A percentile compares a stretch with the other conserved stretches of the same genome.
Conservation (phyloP, 2,888 invertebrate species). For the Brenthis ino region DNA sequence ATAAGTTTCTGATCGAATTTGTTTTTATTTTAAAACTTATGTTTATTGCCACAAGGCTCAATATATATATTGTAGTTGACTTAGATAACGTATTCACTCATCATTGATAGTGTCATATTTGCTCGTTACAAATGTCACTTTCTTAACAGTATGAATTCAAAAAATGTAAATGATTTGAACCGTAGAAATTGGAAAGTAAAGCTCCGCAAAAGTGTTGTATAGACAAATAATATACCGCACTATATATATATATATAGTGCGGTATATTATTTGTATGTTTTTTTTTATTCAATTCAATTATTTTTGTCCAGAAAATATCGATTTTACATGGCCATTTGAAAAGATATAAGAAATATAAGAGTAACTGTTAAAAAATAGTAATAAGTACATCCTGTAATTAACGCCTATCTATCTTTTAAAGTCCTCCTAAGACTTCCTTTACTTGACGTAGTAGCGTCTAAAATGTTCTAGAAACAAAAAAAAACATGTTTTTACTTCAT, state of each 20-base stretch:
- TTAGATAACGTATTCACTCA: conserved; percentile 13
- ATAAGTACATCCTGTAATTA: conserved; percentile 26
- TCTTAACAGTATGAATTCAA: conserved; percentile 34
- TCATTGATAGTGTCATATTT: conserved; percentile 30
- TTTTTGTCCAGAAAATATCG: no score
- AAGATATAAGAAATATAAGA: background rate
- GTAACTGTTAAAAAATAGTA: background rate
- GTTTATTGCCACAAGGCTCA: background rate
- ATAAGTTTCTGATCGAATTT: conserved; percentile 4
- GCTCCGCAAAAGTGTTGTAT: background rate
- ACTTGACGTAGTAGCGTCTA: conserved; percentile 2
- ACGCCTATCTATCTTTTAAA: conserved; percentile 22
- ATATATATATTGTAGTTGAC: background rate
- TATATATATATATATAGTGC: background rate
- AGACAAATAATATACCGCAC: no score
- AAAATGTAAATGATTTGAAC: conserved; percentile 28
- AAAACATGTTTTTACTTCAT: background rate
- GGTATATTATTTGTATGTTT: background rate
- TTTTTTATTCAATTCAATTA: background rate
- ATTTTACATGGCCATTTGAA: background rate
- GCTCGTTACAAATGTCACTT: conserved; percentile 35
- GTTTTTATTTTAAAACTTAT: background rate
- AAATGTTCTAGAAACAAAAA: conserved; percentile 7
- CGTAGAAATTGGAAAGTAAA: conserved; percentile 27
- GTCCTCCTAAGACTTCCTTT: conserved; percentile 25